Conservation (phyloP, 1,140 invertebrate species). For the Campoletis sonorensis region DNA sequence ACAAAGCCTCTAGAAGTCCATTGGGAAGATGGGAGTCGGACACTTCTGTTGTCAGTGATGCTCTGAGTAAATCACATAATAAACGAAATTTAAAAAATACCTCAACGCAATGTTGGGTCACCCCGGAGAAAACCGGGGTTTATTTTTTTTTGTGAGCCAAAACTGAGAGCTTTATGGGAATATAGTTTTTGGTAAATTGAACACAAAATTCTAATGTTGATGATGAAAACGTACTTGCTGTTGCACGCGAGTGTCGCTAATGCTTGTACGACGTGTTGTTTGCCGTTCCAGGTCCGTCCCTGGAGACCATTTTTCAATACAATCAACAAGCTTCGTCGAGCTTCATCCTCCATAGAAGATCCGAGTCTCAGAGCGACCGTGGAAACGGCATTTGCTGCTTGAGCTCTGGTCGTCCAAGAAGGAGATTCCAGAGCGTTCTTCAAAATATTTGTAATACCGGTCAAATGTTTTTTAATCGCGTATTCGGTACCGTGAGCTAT, state of each 20-base stretch:
- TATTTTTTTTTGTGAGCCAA: too few relatives aligned
- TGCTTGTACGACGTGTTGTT: conserved; percentile 88
- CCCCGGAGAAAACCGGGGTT: too few relatives aligned
- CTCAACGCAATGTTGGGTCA: too few relatives aligned
- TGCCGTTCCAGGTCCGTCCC: conserved; percentile 93
- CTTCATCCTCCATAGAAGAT: conserved; percentile 80
- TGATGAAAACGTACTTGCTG: conserved; percentile 80
- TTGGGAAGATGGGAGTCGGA: too few relatives aligned
- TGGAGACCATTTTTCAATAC: conserved; percentile 84
- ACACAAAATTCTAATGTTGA: conserved; percentile 30
- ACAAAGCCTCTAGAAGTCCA: conserved; percentile 80
- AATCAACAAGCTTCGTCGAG: conserved; percentile 82
- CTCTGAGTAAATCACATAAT: too few relatives aligned
- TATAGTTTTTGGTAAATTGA: neutral
- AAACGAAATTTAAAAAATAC: too few relatives aligned
- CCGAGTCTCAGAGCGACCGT: conserved; percentile 88
- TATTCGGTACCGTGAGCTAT: conserved; percentile 90
- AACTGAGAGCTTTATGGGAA: too few relatives aligned
- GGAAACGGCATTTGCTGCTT: conserved; percentile 88
- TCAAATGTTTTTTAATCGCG: conserved; percentile 86
- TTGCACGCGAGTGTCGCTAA: conserved; percentile 83
- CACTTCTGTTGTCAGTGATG: too few relatives aligned
- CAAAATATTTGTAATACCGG: conserved; percentile 84
- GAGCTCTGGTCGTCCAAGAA: conserved; percentile 92
- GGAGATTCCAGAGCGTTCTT: conserved; percentile 85